Conservation (phyloP, 2,113 vertebrate species). For the Prionailurus bengalensis region DNA sequence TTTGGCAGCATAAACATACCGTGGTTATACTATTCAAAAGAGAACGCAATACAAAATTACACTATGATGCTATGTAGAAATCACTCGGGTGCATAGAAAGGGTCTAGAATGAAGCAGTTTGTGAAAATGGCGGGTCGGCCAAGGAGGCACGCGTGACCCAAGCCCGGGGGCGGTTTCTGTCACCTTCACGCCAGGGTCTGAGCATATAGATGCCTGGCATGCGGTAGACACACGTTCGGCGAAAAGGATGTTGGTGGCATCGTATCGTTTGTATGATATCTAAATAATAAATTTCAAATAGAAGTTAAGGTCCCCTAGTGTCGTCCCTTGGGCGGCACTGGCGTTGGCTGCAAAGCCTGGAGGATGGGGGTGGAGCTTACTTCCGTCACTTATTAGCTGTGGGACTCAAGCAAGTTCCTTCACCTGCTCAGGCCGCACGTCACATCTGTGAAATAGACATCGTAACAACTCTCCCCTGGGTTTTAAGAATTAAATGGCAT, state of each 20-base stretch:
- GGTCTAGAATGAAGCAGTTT: neutral
- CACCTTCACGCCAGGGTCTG: neutral
- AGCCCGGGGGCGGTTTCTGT: no score
- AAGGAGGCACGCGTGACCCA: neutral
- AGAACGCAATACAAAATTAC: neutral
- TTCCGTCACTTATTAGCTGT: neutral
- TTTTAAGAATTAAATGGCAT: neutral
- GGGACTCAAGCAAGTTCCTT: neutral
- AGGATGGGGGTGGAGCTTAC: neutral
- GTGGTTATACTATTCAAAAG: neutral
- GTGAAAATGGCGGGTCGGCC: neutral
- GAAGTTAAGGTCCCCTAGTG: neutral
- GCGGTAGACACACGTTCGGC: neutral
- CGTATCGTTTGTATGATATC: neutral
- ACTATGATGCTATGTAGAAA: no score
- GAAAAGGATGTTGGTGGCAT: neutral
- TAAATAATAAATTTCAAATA: neutral
- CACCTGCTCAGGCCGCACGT: no score
- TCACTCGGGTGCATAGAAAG: neutral
- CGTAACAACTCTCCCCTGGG: neutral
- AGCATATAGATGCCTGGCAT: rapidly evolving
- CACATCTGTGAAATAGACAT: no score
- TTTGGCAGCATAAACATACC: neutral
- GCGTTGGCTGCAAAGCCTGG: no score
- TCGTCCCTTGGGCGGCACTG: neutral